These are phyloP conservation scores for Drosophila quadrilineata DNA, from an alignment of 1,140 invertebrate genomes.

Conservation along the genomic window DNA sequence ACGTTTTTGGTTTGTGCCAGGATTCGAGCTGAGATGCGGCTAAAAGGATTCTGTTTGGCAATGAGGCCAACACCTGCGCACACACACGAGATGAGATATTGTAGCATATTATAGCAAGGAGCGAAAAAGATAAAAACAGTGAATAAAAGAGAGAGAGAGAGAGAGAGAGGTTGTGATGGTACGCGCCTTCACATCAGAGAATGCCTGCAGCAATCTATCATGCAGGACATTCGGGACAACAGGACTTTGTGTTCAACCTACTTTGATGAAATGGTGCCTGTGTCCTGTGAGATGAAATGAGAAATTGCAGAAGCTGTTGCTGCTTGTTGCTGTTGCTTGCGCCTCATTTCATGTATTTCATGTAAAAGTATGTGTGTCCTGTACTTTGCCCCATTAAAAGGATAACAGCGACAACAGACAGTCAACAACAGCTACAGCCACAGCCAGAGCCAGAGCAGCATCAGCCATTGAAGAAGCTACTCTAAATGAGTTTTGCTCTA, in stretches of 20 bases:
- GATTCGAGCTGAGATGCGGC: no score
- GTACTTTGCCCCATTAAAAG: slow-evolving; percentile 30
- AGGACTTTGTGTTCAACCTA: slow-evolving; percentile 52
- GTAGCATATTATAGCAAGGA: no score
- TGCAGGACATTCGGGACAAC: slow-evolving; percentile 25
- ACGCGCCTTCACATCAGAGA: slow-evolving; percentile 5
- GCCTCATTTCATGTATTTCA: slow-evolving; percentile 39
- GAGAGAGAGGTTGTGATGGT: no score
- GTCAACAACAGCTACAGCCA: slow-evolving; percentile 29
- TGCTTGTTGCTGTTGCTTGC: no score
- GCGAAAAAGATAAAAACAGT: no score
- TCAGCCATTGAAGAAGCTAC: slow-evolving; percentile 9
- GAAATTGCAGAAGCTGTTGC: slow-evolving; percentile 48
- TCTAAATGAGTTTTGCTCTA: slow-evolving; percentile 52
- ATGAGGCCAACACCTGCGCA: slow-evolving; percentile 48
- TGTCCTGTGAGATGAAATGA: slow-evolving; percentile 32
- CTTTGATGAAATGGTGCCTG: slow-evolving; percentile 51
- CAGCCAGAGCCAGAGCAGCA: no score
- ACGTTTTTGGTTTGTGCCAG: slow-evolving; percentile 32
- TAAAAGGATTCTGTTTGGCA: slow-evolving; percentile 52
- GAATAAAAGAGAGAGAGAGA: no score
- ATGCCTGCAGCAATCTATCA: slow-evolving; percentile 28
- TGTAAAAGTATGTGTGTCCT: slow-evolving; percentile 34
- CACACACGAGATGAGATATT: slow-evolving; percentile 13
- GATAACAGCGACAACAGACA: slow-evolving; percentile 47